Evolutionary conservation across 1,140 invertebrate species (phyloP).

Genomic region (Hesperophylax magnus): DNA sequence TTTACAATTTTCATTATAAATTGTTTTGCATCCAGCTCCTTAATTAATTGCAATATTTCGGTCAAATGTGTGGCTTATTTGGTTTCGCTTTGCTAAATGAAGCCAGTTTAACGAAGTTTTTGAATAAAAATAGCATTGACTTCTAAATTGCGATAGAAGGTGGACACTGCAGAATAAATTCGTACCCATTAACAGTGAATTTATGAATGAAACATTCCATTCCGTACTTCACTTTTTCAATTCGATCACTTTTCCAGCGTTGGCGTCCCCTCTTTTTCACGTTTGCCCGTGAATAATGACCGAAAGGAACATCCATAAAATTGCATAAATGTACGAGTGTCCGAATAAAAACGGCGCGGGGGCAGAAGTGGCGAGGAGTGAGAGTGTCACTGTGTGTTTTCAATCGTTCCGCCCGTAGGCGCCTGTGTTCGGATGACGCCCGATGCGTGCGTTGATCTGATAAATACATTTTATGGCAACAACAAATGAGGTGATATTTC

Average conservation of each 20-base stretch:
- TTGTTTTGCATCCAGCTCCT: too few relatives aligned
- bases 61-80: too few relatives aligned
- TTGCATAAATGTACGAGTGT: too few relatives aligned
- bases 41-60: too few relatives aligned
- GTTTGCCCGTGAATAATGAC: slow-evolving; percentile 24
- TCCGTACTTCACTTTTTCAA: slow-evolving; percentile 8
- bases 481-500: slow-evolving; percentile 56
- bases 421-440: slow-evolving; percentile 23
- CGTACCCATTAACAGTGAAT: background rate
- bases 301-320: background rate
- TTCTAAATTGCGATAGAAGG: too few relatives aligned
- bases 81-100: too few relatives aligned
- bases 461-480: slow-evolving; percentile 53
- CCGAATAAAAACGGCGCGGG: background rate
- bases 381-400: slow-evolving; percentile 38
- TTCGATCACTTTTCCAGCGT: slow-evolving; percentile 16
- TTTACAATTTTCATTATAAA: too few relatives aligned
- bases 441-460: slow-evolving; percentile 53
- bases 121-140: too few relatives aligned
- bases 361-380: background rate
- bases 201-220: slow-evolving; percentile 7
- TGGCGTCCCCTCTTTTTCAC: background rate
- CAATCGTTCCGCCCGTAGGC: slow-evolving; percentile 29
- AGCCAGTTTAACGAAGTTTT: too few relatives aligned
- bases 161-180: too few relatives aligned